Conservation (phyloP, 2,113 vertebrate species). For the Scomber scombrus region DNA sequence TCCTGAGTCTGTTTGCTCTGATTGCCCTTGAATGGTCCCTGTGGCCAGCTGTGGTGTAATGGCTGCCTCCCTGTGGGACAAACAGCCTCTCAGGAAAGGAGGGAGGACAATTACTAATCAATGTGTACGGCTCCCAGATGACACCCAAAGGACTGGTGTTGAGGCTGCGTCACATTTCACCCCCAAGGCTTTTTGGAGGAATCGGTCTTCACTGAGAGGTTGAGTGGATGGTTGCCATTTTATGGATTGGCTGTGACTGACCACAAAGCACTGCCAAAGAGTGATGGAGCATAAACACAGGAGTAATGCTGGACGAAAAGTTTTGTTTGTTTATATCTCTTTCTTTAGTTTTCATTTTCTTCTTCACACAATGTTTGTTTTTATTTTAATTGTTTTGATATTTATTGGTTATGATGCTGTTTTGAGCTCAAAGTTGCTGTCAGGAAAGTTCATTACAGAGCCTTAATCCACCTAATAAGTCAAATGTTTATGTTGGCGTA, state of each 20-base stretch:
- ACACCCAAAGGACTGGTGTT: conserved; percentile 59
- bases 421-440: not conserved
- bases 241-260: conserved; percentile 53
- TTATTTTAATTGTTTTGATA: not conserved
- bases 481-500: too few species aligned
- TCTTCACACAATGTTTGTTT: not conserved
- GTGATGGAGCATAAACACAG: not conserved
- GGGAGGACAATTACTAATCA: conserved; percentile 73
- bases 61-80: conserved; percentile 62
- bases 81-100: conserved; percentile 65
- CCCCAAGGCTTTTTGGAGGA: conserved; percentile 37
- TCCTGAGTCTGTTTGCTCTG: conserved; percentile 60
- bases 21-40: conserved; percentile 73
- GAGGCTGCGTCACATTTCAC: conserved; percentile 61
- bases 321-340: not conserved
- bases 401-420: not conserved
- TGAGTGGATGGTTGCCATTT: conserved; percentile 37
- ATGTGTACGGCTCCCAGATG: conserved; percentile 63
- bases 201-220: conserved; percentile 38
- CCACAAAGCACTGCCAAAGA: conserved; percentile 29
- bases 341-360: too few species aligned
- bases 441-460: too few species aligned
- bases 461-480: too few species aligned
- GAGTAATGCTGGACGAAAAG: not conserved
- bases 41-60: conserved; percentile 66